Conservation (phyloP, 1,140 invertebrate species). For the Macrobrachium nipponense region DNA sequence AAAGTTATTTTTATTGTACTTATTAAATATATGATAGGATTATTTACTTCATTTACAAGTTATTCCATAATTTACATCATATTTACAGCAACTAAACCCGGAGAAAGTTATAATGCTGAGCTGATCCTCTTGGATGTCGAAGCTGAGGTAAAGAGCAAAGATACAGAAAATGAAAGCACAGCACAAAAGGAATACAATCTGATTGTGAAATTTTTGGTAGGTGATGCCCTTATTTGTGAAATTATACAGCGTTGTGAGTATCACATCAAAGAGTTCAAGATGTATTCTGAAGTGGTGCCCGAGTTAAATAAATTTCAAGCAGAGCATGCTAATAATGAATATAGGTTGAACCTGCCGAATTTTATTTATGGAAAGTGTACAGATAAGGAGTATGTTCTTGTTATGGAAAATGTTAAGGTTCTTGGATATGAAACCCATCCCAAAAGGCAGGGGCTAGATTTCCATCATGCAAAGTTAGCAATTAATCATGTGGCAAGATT, state of each 20-base stretch:
- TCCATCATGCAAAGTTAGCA: slow-evolving; percentile 55
- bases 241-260: slow-evolving; percentile 42
- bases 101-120: slow-evolving; percentile 63
- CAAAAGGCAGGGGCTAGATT: slow-evolving; percentile 44
- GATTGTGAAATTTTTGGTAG: slow-evolving; percentile 58
- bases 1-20: too few relatives aligned
- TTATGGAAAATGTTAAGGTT: slow-evolving; percentile 61
- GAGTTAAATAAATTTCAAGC: slow-evolving; percentile 58
- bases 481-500: slow-evolving; percentile 58
- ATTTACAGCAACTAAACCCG: slow-evolving; percentile 61
- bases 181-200: slow-evolving; percentile 57
- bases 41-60: background rate
- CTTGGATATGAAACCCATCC: slow-evolving; percentile 55
- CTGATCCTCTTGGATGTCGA: slow-evolving; percentile 52
- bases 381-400: slow-evolving; percentile 60
- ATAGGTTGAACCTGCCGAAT: slow-evolving; percentile 45
- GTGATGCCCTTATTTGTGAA: slow-evolving; percentile 53
- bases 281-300: slow-evolving; percentile 59
- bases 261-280: slow-evolving; percentile 57
- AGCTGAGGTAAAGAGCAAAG: slow-evolving; percentile 26
- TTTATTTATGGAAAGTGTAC: slow-evolving; percentile 62
- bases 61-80: background rate
- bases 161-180: background rate
- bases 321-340: slow-evolving; percentile 37
- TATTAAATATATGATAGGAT: too few relatives aligned